These are phyloP conservation scores for Drosophila repletoides DNA, from an alignment of 1,140 invertebrate species.

Conservation along the genomic window DNA sequence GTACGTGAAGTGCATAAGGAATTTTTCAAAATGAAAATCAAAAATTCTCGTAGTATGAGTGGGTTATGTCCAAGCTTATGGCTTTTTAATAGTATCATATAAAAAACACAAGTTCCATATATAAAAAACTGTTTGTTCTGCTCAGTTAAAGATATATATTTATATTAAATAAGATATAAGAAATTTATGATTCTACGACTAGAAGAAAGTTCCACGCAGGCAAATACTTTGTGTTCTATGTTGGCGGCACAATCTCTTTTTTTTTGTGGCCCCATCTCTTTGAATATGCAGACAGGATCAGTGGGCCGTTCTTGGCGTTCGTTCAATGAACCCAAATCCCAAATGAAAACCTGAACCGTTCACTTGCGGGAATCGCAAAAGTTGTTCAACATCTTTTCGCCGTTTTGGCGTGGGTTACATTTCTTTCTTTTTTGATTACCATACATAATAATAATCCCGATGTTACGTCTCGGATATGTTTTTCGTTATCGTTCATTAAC, in stretches of 20 bases:
- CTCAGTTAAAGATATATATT: not conserved
- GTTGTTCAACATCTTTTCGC: slow-evolving; percentile 61
- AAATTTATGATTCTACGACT: not conserved
- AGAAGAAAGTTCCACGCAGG: slow-evolving; percentile 10
- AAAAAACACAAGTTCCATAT: slow-evolving; percentile 10
- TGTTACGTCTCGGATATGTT: slow-evolving; percentile 45
- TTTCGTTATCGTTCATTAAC: slow-evolving; percentile 21
- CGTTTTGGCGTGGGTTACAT: slow-evolving; percentile 42
- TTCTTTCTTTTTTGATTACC: slow-evolving; percentile 46
- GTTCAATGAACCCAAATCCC: slow-evolving; percentile 74
- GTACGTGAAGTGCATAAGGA: slow-evolving; percentile 58
- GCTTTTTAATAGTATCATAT: slow-evolving; percentile 53
- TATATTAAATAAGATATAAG: not conserved
- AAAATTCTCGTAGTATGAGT: not conserved
- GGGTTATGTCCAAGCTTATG: slow-evolving; percentile 25
- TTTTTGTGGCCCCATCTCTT: slow-evolving; percentile 44
- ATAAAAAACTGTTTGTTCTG: no score
- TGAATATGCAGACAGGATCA: slow-evolving; percentile 48
- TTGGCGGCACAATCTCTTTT: slow-evolving; percentile 40
- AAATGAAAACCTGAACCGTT: slow-evolving; percentile 39
- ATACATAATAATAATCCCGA: slow-evolving; percentile 4
- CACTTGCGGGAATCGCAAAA: slow-evolving; percentile 35
- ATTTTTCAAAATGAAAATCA: slow-evolving; percentile 12
- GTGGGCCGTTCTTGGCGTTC: slow-evolving; percentile 46
- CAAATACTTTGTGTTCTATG: slow-evolving; percentile 36